phyloP scores from a whole-genome alignment of 2,113 vertebrate species.

The Sylvia atricapilla region DNA sequence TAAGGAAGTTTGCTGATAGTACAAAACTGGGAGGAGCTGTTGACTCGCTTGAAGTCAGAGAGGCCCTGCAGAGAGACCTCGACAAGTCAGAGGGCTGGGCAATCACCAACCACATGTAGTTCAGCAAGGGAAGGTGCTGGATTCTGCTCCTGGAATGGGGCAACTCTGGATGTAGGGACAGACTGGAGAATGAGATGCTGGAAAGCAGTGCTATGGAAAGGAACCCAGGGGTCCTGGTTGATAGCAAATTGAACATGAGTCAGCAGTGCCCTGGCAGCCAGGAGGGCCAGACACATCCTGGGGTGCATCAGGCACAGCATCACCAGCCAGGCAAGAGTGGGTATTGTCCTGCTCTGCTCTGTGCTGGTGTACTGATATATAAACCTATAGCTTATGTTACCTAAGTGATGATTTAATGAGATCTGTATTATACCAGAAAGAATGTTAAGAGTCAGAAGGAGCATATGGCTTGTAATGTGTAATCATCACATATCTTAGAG shows the following conservation, averaged over 20 bases:
- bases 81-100: not conserved
- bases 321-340: accelerated
- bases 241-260: accelerated
- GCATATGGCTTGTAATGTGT: not conserved
- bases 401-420: not conserved
- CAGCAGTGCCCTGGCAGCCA: not conserved
- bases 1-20: not conserved
- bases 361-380: not conserved
- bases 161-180: not conserved
- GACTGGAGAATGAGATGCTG: not conserved
- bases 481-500: not conserved
- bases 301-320: not conserved
- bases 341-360: not conserved
- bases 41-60: accelerated
- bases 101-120: not conserved
- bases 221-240: not conserved
- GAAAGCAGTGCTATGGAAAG: not conserved
- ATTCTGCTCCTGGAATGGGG: not conserved
- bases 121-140: not conserved
- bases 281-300: not conserved
- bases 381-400: not conserved
- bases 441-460: accelerated
- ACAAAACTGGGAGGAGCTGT: not conserved
- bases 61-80: not conserved
- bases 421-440: not conserved